Base-by-base conservation (phyloP, 2,113 vertebrate species). In the Cryptomyrus ogoouensis region DNA sequence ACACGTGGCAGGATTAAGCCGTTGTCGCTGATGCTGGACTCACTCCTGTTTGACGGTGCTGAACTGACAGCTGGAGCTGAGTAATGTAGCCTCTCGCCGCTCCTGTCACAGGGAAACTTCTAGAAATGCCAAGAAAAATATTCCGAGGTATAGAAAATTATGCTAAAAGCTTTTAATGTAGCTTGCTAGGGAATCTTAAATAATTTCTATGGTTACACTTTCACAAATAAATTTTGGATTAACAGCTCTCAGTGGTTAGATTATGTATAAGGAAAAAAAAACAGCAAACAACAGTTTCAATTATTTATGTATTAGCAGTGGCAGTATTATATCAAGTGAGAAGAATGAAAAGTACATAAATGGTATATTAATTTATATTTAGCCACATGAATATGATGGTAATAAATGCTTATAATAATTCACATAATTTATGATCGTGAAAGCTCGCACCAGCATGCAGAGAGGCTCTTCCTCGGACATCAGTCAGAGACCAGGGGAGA, bases 11-110 rank as follows among this genome's bases (percentile, higher is more conserved):
- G 74, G 74, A 80, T 80, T 80, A 80, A 80, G 74, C 35, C 35
- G 15, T 80, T 21, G 35, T 19, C 35, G 3, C 74, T 27, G 74
- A 80, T 42, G 74, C 74, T 80, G 74, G 74, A 80, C 74, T 80
- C 74, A 39, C 35, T 80, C 13, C 74, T 80, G 74, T 35, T 80
- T 42, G 74, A 80, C 35, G 35, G 35, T 42, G 74, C 74, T 80
- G 74, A 80, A 80, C 74, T 80, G 74, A 80, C 74, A 80, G 74
- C 35, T 80, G 74, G 31, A 7, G 74, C 74, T 70, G 62, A 80
- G 74, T 80, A 80, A 80, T 19, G 31, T 19, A 42, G 35, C 35
- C 35, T 19, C 74, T 42, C 27, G 1, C 35, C 0, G 4, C 35
- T 42, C 13, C 35, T 39, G 17, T 42, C 35, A 19, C 31, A 19